Base-by-base conservation (phyloP, 1,140 invertebrate genomes). In the Eubasilissa regina region DNA sequence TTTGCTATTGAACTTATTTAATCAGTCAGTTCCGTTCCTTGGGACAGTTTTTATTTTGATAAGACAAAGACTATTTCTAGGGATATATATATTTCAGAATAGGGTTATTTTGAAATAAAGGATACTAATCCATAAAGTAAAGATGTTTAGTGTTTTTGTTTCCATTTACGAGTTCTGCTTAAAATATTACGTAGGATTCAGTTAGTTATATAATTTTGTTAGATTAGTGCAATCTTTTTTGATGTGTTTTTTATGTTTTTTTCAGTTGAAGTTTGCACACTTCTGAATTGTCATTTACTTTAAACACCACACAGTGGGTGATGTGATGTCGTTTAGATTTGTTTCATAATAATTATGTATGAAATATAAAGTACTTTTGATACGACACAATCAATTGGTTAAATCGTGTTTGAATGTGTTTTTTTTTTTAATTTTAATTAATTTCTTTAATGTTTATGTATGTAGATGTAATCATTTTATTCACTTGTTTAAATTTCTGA, bases 221-320 rank as follows among this genome's bases (percentile, higher is more conserved):
- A 58, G 55, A 58, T 21, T 58, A 58, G 55, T 19, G 17, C 55
- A 58, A 58, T 58, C 55, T 58, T 58, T 17, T 19, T 58, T 62
- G 21, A 47, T 76, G 75, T 70, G 19, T 15, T 76, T 76, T 66
- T 60, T 68, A 53, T 77, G 44, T 64, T 77, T 77, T 17, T 66
- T 72, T 78, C 76, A 78, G 76, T 70, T 78, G 70, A 79, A 64
- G 68, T 79, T 73, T 79, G 78, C 78, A 79, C 68, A 79, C 78
- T 74, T 79, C 72, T 68, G 48, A 43, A 43, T 74, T 19, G 10
- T 55, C 55, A 51, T 43, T 79, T 44, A 75, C 73, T n/a, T 35
- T 35, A 35, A 35, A 9, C n/a, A 70, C 47, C 44, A n/a, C 17
- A 35, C 10, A 21, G 25, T 74, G 17, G 17, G 56, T 74, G 51